Evolutionary conservation across 2,888 invertebrate species (phyloP).

Genomic region (Sycophila texana): DNA sequence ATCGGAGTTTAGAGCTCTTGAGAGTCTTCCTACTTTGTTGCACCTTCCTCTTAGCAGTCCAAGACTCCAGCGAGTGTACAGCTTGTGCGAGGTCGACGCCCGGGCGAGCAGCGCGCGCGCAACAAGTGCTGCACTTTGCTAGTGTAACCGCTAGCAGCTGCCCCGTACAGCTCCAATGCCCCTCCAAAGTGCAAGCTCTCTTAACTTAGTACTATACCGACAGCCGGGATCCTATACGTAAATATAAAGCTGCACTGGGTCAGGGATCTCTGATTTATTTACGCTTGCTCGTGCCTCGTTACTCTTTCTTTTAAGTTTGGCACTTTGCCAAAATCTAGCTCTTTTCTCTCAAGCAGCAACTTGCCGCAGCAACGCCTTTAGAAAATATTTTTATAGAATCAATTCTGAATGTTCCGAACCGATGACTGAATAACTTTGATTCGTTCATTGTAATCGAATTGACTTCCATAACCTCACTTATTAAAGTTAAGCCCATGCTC

Average conservation of each 20-base stretch:
- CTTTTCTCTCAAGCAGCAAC: too few species aligned
- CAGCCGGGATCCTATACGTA: slow-evolving; percentile 58
- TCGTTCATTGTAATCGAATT: not conserved
- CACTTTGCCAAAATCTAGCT: not conserved
- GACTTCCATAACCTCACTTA: slow-evolving; percentile 43
- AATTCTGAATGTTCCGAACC: not conserved
- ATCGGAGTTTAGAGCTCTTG: not conserved
- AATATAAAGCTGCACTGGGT: slow-evolving; percentile 75
- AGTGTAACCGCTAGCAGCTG: not conserved
- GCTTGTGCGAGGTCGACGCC: slow-evolving; percentile 72
- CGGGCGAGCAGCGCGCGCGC: slow-evolving; percentile 67
- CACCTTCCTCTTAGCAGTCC: not conserved
- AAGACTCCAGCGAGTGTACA: not conserved
- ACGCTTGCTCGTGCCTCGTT: slow-evolving; percentile 69
- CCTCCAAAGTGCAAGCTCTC: slow-evolving; percentile 36
- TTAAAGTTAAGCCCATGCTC: not conserved
- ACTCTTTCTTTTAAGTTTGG: slow-evolving; percentile 43
- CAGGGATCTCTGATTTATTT: slow-evolving; percentile 74
- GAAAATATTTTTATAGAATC: too few species aligned
- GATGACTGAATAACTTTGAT: not conserved
- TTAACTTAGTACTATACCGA: not conserved
- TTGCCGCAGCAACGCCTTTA: too few species aligned
- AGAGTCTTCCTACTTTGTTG: not conserved
- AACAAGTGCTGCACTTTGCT: slow-evolving; percentile 70
- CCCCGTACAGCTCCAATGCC: not conserved